A percentile compares a stretch with the other conserved stretches of the same genome.
Evolutionary conservation across 2,797 vertebrate species (phyloP).

Genomic region (Oreochromis mossambicus): DNA sequence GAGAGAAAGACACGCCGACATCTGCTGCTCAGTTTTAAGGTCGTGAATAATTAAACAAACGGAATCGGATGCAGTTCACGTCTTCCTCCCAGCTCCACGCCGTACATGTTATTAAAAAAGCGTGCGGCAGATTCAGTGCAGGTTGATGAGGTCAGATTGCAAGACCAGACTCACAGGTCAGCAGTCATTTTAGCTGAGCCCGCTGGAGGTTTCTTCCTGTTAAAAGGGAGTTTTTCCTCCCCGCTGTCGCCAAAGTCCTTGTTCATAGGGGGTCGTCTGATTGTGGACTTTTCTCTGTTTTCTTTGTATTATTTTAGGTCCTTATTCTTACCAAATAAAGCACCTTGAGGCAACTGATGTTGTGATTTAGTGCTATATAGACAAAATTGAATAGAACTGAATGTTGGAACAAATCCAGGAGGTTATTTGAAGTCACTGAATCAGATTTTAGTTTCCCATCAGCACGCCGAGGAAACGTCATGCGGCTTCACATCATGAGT

Average conservation of each 20-base stretch:
- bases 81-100: not conserved
- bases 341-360: rapidly evolving
- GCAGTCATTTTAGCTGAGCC: not conserved
- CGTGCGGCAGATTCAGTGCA: rapidly evolving
- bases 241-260: not conserved
- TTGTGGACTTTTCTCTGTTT: not conserved
- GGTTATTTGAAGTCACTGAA: not conserved
- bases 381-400: rapidly evolving
- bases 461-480: not conserved
- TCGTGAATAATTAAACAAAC: not conserved
- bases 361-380: not conserved
- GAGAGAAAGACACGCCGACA: too few species aligned
- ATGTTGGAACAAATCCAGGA: not conserved
- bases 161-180: not conserved
- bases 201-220: not conserved
- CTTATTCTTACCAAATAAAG: not conserved
- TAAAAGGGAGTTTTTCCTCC: not conserved
- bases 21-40: not conserved
- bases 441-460: rapidly evolving
- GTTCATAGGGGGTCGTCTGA: rapidly evolving
- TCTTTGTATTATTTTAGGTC: rapidly evolving
- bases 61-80: rapidly evolving
- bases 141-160: not conserved
- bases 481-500: not conserved
- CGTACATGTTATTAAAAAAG: not conserved